Base-by-base conservation (phyloP, 2,888 invertebrate genomes). In the Ophioninae sp. region DNA sequence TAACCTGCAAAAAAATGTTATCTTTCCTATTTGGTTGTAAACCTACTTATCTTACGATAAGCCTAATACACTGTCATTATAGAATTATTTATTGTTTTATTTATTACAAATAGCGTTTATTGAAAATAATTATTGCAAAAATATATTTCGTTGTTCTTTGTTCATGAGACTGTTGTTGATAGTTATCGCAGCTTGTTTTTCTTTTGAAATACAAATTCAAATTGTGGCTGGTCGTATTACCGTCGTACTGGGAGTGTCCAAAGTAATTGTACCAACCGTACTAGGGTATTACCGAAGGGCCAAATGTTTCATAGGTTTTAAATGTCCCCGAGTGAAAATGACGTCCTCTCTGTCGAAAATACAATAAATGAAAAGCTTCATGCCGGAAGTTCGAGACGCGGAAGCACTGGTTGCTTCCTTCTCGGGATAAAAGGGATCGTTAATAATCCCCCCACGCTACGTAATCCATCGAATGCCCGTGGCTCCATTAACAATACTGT, bases 401-500 rank as follows among this genome's bases (percentile, higher is more conserved):
- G 71, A 37, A 58, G 30, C 58, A n/a, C 58, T 37, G n/a, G 58
- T 51, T 56, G n/a, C 30, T 64, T 44, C 59, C 65, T 74, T 68
- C 71, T 59, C 71, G 10, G 58, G 30, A 64, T 41, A 65, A 44
- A 37, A 44, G 58, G 59, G 37, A 44, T 20, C 59, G 39, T 59
- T 44, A 67, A 2, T 58, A 58, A 58, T 79, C 79, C 79, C 75
- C 79, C 82, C 59, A 61, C 82, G 82, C 75, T 58, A 67, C 79
- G 82, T 67, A 82, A 71, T 61, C 59, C 51, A 61, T 30, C 39
- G 23, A n/a, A 74, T 76, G 76, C 71, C 61, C 75, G 75, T 64
- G 67, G 76, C 72, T 80, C 69, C 69, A 83, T 83, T 83, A 72
- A 77, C 56, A 41, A 44, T 20, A 39, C 73, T 73, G 79, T 83